Evolutionary conservation across 2,888 invertebrate genomes (phyloP).

Genomic region (Zonitis immaculata): DNA sequence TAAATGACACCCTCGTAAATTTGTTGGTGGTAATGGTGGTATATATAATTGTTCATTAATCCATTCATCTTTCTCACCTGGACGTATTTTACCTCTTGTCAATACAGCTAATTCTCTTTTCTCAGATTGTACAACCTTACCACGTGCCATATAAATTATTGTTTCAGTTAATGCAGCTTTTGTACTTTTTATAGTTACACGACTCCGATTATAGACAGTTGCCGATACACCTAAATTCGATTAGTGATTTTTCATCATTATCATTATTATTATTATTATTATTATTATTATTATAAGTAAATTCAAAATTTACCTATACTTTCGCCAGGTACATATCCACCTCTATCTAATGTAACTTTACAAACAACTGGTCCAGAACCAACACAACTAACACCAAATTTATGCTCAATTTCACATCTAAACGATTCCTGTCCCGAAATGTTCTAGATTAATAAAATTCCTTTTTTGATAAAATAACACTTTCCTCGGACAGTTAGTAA

Average conservation of each 20-base stretch:
- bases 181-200: slow-evolving; percentile 78
- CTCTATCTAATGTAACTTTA: slow-evolving; percentile 80
- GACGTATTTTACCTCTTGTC: slow-evolving; percentile 73
- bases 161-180: slow-evolving; percentile 84
- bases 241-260: background rate
- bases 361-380: slow-evolving; percentile 84
- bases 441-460: slow-evolving; percentile 37
- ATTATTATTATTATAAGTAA: too few relatives aligned
- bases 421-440: slow-evolving; percentile 70
- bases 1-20: slow-evolving; percentile 88
- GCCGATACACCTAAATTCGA: slow-evolving; percentile 59
- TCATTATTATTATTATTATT: too few relatives aligned
- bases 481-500: background rate
- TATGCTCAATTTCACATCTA: slow-evolving; percentile 87
- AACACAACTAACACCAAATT: slow-evolving; percentile 82
- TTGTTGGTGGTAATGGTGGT: slow-evolving; percentile 91
- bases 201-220: slow-evolving; percentile 77
- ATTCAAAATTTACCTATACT: slow-evolving; percentile 62
- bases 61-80: slow-evolving; percentile 80
- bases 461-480: background rate
- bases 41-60: slow-evolving; percentile 84
- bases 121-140: slow-evolving; percentile 82
- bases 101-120: slow-evolving; percentile 78
- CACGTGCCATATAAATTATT: slow-evolving; percentile 82
- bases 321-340: slow-evolving; percentile 94